Conservation (phyloP, 1,140 invertebrate genomes). For the Trypoxylus dichotomus region DNA sequence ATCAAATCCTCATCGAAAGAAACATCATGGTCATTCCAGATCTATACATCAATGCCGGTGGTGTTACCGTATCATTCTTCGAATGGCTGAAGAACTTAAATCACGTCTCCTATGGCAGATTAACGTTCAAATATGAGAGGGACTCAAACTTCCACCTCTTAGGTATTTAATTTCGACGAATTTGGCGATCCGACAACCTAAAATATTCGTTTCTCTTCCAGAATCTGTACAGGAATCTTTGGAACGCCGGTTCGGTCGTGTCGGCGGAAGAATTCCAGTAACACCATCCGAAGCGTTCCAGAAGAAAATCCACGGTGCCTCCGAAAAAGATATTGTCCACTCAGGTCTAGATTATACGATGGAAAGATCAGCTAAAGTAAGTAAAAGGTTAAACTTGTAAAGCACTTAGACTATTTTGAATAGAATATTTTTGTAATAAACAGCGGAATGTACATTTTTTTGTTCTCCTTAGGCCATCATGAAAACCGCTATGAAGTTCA, state of each 20-base stretch:
- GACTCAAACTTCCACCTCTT: slow-evolving; percentile 97
- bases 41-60: slow-evolving; percentile 83
- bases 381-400: neutral
- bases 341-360: slow-evolving; percentile 98
- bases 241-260: slow-evolving; percentile 90
- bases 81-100: slow-evolving; percentile 92
- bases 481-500: slow-evolving; percentile 82
- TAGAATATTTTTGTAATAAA: no score
- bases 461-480: slow-evolving; percentile 68
- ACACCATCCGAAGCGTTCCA: slow-evolving; percentile 93
- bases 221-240: slow-evolving; percentile 98
- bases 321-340: slow-evolving; percentile 99
- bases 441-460: no score
- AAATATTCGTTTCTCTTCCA: slow-evolving; percentile 54
- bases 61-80: slow-evolving; percentile 92
- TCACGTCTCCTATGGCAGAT: slow-evolving; percentile 84
- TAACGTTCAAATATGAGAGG: slow-evolving; percentile 96
- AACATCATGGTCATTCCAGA: slow-evolving; percentile 84
- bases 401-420: no score
- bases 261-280: slow-evolving; percentile 90
- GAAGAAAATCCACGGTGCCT: slow-evolving; percentile 94
- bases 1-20: slow-evolving; percentile 67
- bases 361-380: slow-evolving; percentile 84
- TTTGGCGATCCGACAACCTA: neutral
- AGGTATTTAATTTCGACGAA: slow-evolving; percentile 63